Evolutionary conservation across 2,797 vertebrate species (phyloP), one percentile per base, ranked within the genome.

Genomic region (Microcaecilia unicolor): DNA sequence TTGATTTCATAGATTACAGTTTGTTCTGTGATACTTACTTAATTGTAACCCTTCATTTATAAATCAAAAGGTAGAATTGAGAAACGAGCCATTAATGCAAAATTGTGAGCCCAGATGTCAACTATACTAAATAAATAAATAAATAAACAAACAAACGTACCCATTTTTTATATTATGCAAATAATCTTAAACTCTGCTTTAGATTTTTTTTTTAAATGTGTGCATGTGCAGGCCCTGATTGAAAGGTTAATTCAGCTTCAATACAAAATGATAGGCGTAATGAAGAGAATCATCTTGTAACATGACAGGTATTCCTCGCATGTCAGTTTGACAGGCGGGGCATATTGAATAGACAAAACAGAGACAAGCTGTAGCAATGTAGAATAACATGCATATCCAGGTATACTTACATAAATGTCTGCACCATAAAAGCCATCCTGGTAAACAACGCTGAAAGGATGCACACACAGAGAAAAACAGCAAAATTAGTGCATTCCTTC

Each of bases 391-490:
- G n/a, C 75, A 64, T 64, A 63, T 78, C 61, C 65, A 81, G 82
- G 74, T 77, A 86, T 93, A 93, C 91, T 92, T 90, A 93, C 91
- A 90, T 93, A 93, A 86, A 93, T 92, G 85, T 93, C 91, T 89
- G 91, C 90, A 88, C 90, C 91, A 90, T 92, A 93, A 91, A 93
- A 92, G 90, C 91, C 91, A 89, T 93, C 91, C 87, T 93, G 90
- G 87, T 93, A 93, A 82, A 93, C 88, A 87, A 92, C 89, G 85
- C 91, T 93, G 87, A 72, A 85, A 80, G 83, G 77, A 85, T 74
- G 88, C 74, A 86, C 69, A 86, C 69, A 90, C 77, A 85, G 85
- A 88, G 78, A 84, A 68, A 89, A 85, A 88, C 81, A 82, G 86
- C 60, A 79, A 78, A 76, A 78, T 93, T 90, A 92, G 85, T 88